Base-by-base conservation (phyloP, 2,888 invertebrate genomes). In the Acholoe squamosa region DNA sequence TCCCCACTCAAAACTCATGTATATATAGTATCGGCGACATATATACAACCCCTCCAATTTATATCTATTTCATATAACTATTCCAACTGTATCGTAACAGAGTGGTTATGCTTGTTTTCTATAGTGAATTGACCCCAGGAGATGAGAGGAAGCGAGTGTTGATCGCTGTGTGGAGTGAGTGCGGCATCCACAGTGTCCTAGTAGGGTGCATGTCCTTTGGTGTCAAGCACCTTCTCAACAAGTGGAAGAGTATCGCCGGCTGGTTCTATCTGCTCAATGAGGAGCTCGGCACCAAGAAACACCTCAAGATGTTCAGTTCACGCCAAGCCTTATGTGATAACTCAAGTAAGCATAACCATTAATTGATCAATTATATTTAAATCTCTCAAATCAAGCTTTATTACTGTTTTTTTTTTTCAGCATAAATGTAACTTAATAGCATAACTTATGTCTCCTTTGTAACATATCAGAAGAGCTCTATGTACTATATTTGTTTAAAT, bases 141-240 rank as follows among this genome's bases (percentile, higher is more conserved):
- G 86, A 86, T 54, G 86, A 86, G 54, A 1, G 86, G 52, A 86
- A 86, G 86, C 52, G 86, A 0, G 86, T 86, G 86, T 19, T 86
- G 25, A 54, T 86, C 19, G 86, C 86, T 7, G 86, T 86, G 19
- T 86, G 86, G 86, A 54, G 54, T n/a, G 86, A 54, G 54, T 86
- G 86, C 19, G 86, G 86, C 28, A 54, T 54, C 52, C 54, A 54
- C 86, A 28, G 25, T 10, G 28, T 31, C 28, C 86, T 86, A 0
- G 86, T 86, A 10, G 86, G 86, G n/a, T 86, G 86, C 54, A 86
- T 86, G 86, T 86, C 86, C 0, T 86, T 86, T 31, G 86, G 86
- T 14, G 86, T 86, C 16, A 52, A 54, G 28, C 86, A 86, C 56
- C 86, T 86, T 10, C 86, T 86, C 16, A 28, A 86, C 86, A 86